Evolutionary conservation across 2,113 vertebrate genomes (phyloP), one percentile per base, ranked within the genome.

Genomic region (Alectura lathami): DNA sequence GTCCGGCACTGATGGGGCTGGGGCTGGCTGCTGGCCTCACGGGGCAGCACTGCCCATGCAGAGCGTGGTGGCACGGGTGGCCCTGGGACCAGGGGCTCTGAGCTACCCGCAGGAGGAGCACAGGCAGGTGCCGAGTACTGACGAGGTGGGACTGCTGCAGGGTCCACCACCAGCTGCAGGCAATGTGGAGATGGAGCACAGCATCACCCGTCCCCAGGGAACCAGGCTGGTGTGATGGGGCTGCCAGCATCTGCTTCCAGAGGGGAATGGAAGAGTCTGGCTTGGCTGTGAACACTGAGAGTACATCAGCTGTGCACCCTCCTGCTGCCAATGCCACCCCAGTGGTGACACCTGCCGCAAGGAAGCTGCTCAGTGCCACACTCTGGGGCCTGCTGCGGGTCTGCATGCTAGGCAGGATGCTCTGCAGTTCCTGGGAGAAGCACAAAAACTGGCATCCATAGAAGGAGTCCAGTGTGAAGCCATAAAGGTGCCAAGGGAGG

Each of bases 151-250:
- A 45, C 43, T 45, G 43, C 43, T 45, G 43, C 11, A 18, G 56
- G 20, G 32, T 7, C 11, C 7, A n/a, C 18, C 23, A 13, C 63
- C 23, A 24, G 5, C 53, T 17, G 38, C 3, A 2, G 32, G 24
- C 7, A 2, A 22, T 3, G 27, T 0, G 1, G 56, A 36, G 38
- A 14, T 0, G 1, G 32, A 13, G 26, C 38, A 60, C 16, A 1
- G 66, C 24, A n/a, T 15, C 40, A 29, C 2, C 3, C 40, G 38
- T 38, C n/a, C 51, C n/a, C 2, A 14, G 76, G 42, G 50, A 13
- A 56, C 18, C 34, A 34, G n/a, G 1, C 42, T 88, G 57, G 26
- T 42, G 17, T 26, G 16, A 17, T 30, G 22, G 43, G 51, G 32
- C 73, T 17, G 32, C 32, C 43, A 38, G 36, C 59, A 67, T 32